Conservation (phyloP, 2,113 vertebrate genomes). For the Meriones unguiculatus region DNA sequence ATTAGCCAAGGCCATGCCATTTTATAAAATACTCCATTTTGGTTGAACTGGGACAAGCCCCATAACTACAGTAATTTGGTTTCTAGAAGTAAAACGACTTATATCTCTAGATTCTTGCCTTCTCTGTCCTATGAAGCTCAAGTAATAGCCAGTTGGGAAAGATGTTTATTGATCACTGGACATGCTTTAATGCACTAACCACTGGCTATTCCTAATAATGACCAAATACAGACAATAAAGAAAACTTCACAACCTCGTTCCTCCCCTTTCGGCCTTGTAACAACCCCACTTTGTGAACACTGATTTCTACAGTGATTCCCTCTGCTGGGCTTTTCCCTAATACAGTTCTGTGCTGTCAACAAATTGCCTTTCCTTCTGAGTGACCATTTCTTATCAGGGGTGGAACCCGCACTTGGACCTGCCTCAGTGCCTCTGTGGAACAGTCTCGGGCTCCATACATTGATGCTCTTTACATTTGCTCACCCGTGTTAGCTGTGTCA, state of each 20-base stretch:
- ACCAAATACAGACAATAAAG: too few relatives aligned
- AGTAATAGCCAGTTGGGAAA: background rate
- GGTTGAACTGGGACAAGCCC: background rate
- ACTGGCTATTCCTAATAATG: too few relatives aligned
- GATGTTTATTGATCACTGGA: background rate
- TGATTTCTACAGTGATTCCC: background rate
- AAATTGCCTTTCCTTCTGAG: background rate
- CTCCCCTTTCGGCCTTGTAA: background rate
- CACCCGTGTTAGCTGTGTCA: background rate
- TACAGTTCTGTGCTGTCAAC: background rate
- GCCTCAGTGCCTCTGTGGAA: background rate
- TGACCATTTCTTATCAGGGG: background rate
- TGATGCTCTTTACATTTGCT: background rate
- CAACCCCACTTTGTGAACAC: background rate
- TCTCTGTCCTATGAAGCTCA: too few relatives aligned
- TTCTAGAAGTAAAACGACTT: background rate
- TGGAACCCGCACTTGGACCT: background rate
- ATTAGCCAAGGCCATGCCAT: background rate
- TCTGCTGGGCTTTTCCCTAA: background rate
- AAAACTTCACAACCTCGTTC: background rate
- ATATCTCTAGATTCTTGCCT: background rate
- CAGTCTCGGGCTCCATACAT: background rate
- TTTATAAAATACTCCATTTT: background rate
- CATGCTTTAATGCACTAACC: too few relatives aligned
- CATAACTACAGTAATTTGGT: too few relatives aligned